Evolutionary conservation across 2,888 invertebrate species (phyloP), one percentile per base, ranked within the genome.

Genomic region (Dolichopus griseipennis): DNA sequence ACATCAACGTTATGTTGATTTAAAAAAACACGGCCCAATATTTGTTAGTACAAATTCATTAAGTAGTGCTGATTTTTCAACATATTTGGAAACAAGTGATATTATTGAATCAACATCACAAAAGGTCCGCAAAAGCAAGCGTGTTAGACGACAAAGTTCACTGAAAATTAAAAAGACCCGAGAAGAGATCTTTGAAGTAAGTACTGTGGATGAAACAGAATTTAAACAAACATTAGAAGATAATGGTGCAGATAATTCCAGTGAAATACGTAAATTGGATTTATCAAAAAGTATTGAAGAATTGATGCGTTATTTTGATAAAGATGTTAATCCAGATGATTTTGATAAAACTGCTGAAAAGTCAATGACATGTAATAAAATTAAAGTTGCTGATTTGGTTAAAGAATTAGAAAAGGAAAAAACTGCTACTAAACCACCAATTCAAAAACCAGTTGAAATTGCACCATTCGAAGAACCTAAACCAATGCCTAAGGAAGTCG

Each of bases 221-320:
- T 75, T 77, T 43, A 61, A 76, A 0, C 73, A 73, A 5, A 74
- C 73, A 1, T 67, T 76, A 65, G 76, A 76, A 43, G 71, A 74
- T 64, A 75, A 78, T 37, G 75, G 74, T 62, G 74, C 75, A 0
- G 75, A 72, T 61, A 69, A 68, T 6, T 61, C 70, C 0, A 66
- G 73, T 0, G 37, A 70, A 0, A 72, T 65, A 0, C 76, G 73
- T n/a, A 74, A 74, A 34, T 67, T 75, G 66, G 75, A 65, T 18
- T 22, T 75, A 22, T 74, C 76, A 22, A 68, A 71, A 0, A 77
- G 76, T 71, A 75, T 78, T 65, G 76, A 76, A 64, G 71, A 77
- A 68, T 71, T 79, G 0, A 73, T 79, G 73, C 75, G 75, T 52
- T 80, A 78, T 68, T 79, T 79, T 37, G 75, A 75, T 65, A 77